phyloP scores from a whole-genome alignment of 2,797 vertebrate genomes.

The Labroides dimidiatus region DNA sequence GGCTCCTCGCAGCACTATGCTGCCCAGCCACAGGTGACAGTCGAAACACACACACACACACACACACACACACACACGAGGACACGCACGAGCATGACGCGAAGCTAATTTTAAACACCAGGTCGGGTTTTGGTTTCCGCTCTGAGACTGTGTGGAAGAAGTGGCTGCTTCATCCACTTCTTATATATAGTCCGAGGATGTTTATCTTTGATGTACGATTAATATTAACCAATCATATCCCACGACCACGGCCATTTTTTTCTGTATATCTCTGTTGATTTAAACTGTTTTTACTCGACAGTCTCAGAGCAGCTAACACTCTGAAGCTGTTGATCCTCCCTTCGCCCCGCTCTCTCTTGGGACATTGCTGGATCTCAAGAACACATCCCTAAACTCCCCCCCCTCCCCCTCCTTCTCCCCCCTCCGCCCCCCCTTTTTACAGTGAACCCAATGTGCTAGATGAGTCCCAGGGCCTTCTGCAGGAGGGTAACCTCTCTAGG shows the following conservation, averaged over 20 bases:
- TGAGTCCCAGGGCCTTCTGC: conserved; percentile 99
- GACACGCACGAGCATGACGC: neutral
- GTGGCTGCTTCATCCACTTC: neutral
- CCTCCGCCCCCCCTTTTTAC: conserved; percentile 93
- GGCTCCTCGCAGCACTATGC: conserved; percentile 87
- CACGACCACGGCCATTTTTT: conserved; percentile 63
- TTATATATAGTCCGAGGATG: neutral
- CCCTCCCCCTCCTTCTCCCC: conserved; percentile 68
- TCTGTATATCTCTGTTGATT: conserved; percentile 67
- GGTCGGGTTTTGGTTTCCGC: too few species aligned
- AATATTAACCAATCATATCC: conserved; percentile 35
- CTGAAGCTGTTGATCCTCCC: conserved; percentile 12
- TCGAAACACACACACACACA: too few species aligned
- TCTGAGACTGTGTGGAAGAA: too few species aligned
- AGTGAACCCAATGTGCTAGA: conserved; percentile 99
- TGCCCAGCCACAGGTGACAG: conserved; percentile 97
- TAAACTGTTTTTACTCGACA: conserved; percentile 22
- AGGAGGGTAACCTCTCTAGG: conserved; percentile 99
- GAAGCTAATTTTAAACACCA: too few species aligned
- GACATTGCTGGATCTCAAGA: conserved; percentile 72
- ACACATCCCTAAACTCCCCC: conserved; percentile 88
- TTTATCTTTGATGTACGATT: conserved; percentile 17
- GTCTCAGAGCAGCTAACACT: conserved; percentile 31
- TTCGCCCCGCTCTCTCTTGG: conserved; percentile 25
- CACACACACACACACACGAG: neutral